A percentile compares a stretch with the other conserved stretches of the same genome.
These are phyloP conservation scores for Glyphotaelius pellucidus DNA, from an alignment of 2,888 invertebrate genomes.

Conservation along the genomic window DNA sequence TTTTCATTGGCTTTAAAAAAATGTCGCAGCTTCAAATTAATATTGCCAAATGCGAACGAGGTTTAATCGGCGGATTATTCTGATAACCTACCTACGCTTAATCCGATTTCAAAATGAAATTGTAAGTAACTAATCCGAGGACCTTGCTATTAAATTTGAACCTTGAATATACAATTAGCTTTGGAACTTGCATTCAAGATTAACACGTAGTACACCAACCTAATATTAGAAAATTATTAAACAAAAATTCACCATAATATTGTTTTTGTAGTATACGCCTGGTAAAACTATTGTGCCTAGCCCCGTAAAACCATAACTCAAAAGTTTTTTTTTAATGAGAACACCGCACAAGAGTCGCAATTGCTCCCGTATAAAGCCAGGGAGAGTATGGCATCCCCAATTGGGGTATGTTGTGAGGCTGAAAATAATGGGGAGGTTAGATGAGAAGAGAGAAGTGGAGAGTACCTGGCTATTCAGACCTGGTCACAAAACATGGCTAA, in stretches of 20 bases:
- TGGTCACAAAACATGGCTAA: too few species aligned
- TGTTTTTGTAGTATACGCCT: too few species aligned
- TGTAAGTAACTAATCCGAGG: not conserved
- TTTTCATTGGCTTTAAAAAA: not conserved
- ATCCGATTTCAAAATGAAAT: not conserved
- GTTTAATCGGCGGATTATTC: not conserved
- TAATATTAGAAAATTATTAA: not conserved
- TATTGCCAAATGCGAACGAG: not conserved
- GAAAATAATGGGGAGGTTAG: too few species aligned
- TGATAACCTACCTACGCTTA: not conserved
- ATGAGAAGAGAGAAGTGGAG: too few species aligned
- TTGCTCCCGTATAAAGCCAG: too few species aligned
- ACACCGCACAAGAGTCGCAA: too few species aligned
- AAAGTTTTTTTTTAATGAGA: too few species aligned
- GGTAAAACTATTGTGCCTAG: too few species aligned
- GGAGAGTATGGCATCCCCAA: too few species aligned
- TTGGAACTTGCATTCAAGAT: not conserved
- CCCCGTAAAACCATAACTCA: too few species aligned
- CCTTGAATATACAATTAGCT: not conserved
- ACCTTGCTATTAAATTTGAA: not conserved
- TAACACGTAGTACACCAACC: not conserved
- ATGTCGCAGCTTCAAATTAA: not conserved
- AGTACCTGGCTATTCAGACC: too few species aligned
- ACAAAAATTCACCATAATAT: not conserved
- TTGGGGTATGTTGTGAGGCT: too few species aligned